These are phyloP conservation scores for Tenualosa ilisha DNA, from an alignment of 2,797 vertebrate species.

Conservation along the genomic window DNA sequence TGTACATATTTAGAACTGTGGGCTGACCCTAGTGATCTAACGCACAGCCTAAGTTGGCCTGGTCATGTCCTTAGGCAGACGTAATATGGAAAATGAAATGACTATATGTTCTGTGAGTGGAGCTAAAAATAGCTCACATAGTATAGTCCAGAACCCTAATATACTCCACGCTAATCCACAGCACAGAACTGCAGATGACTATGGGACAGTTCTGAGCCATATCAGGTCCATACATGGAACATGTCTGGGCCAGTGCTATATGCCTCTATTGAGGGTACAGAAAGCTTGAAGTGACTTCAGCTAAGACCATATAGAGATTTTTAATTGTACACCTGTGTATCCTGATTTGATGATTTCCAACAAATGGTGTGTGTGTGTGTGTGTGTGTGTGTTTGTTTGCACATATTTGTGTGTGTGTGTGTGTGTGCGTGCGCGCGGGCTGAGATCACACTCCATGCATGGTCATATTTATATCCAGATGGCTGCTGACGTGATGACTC, in stretches of 20 bases:
- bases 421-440: neutral
- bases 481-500: neutral
- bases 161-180: too few relatives aligned
- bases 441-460: neutral
- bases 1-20: neutral
- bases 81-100: neutral
- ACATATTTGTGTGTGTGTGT: neutral
- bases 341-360: too few relatives aligned
- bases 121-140: neutral
- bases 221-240: neutral
- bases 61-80: neutral
- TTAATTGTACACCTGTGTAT: too few relatives aligned
- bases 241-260: neutral
- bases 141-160: too few relatives aligned
- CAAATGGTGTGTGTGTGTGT: neutral
- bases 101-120: neutral
- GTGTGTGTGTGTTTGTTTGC: neutral
- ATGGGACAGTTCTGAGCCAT: neutral
- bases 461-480: conserved; percentile 5
- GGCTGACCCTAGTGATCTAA: neutral
- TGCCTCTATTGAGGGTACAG: neutral
- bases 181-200: too few relatives aligned
- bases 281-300: neutral
- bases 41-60: neutral
- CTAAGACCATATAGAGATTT: too few relatives aligned